Evolutionary conservation across 2,797 vertebrate species (phyloP).

Genomic region (Menidia menidia): DNA sequence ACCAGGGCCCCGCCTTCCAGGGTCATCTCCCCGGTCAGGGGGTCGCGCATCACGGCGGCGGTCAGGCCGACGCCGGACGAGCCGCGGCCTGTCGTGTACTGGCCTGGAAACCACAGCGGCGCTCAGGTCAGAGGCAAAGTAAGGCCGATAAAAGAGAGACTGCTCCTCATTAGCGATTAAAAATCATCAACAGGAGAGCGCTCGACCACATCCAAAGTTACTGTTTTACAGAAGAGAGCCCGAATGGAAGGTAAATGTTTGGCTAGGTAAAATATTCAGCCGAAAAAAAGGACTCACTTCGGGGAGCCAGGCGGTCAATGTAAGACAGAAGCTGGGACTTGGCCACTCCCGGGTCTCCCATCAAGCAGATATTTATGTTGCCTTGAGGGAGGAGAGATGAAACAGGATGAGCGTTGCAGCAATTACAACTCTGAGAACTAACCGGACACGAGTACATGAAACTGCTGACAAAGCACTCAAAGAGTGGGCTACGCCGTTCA

Average conservation of each 20-base stretch:
- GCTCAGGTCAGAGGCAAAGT: not conserved
- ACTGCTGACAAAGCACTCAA: not conserved
- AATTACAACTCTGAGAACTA: not conserved
- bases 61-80: slow-evolving; percentile 94
- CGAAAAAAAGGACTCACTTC: slow-evolving; percentile 84
- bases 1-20: slow-evolving; percentile 93
- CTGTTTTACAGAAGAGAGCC: slow-evolving; percentile 23
- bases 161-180: not conserved
- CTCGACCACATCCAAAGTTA: slow-evolving; percentile 28
- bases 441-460: not conserved
- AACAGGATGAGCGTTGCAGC: slow-evolving; percentile 1
- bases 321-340: slow-evolving; percentile 97
- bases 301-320: slow-evolving; percentile 92
- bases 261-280: slow-evolving; percentile 43
- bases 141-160: not conserved
- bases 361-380: slow-evolving; percentile 95
- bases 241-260: slow-evolving; percentile 30
- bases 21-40: slow-evolving; percentile 88
- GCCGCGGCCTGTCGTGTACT: slow-evolving; percentile 93
- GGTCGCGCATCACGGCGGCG: slow-evolving; percentile 91
- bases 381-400: slow-evolving; percentile 73
- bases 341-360: slow-evolving; percentile 95
- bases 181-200: not conserved
- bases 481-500: not conserved
- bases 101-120: slow-evolving; percentile 77